These are phyloP conservation scores for Tenthredo distinguenda DNA, from an alignment of 2,888 invertebrate species.

Conservation along the genomic window DNA sequence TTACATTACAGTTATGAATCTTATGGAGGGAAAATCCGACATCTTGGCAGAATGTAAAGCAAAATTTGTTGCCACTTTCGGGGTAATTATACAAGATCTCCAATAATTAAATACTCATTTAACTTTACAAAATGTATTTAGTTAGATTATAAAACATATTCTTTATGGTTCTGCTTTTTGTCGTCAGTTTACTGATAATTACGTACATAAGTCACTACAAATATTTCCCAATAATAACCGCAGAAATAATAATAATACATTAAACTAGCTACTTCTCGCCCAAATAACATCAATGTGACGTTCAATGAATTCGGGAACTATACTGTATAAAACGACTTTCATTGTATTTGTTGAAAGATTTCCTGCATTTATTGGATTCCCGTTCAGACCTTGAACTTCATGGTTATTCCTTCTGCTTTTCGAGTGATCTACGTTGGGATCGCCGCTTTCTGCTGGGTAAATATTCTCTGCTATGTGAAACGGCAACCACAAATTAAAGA, in stretches of 20 bases:
- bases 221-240: background rate
- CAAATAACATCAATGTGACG: background rate
- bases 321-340: background rate
- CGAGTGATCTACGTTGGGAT: slow-evolving; percentile 89
- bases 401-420: slow-evolving; percentile 85
- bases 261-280: background rate
- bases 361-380: slow-evolving; percentile 93
- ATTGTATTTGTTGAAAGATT: slow-evolving; percentile 79
- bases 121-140: background rate
- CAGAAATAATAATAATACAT: background rate
- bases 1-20: slow-evolving; percentile 83
- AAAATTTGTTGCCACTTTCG: slow-evolving; percentile 85
- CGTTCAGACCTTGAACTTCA: slow-evolving; percentile 89
- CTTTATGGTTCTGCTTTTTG: background rate
- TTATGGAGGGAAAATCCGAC: slow-evolving; percentile 86
- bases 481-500: slow-evolving; percentile 76
- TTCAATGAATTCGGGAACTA: background rate
- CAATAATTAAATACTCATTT: background rate
- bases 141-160: background rate
- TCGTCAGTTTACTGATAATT: background rate
- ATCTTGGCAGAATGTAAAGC: slow-evolving; percentile 85
- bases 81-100: slow-evolving; percentile 66
- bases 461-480: slow-evolving; percentile 91
- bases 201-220: background rate
- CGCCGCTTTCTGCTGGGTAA: slow-evolving; percentile 91